phyloP scores from a whole-genome alignment of 2,113 vertebrate genomes.

The Centropristis striata region DNA sequence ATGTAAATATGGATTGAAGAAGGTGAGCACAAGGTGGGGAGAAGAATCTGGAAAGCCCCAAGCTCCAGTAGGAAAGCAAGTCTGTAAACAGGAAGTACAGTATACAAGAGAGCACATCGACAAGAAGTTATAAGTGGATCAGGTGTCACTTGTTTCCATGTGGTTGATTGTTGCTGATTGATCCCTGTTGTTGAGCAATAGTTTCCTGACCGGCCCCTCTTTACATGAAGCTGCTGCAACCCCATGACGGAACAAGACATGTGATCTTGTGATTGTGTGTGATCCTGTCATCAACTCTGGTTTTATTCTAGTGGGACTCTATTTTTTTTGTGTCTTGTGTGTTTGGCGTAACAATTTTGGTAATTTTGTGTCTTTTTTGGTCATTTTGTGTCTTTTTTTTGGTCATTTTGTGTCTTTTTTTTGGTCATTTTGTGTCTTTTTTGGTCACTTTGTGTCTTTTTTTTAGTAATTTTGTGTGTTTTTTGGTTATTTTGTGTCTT shows the following conservation, averaged over 20 bases:
- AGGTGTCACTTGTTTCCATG: conserved; percentile 47
- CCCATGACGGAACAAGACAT: not conserved
- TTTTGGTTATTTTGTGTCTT: too few relatives aligned
- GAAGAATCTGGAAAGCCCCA: conserved; percentile 16
- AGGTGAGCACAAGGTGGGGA: conserved; percentile 23
- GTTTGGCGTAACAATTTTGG: too few relatives aligned
- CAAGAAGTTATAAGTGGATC: conserved; percentile 48
- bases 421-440: too few relatives aligned
- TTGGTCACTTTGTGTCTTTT: too few relatives aligned
- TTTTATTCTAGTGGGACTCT: too few relatives aligned
- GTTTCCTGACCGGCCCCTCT: conserved; percentile 32
- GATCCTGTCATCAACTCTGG: too few relatives aligned
- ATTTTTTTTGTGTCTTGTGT: too few relatives aligned
- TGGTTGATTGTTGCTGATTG: conserved; percentile 9
- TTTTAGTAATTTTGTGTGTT: too few relatives aligned
- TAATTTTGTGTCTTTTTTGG: too few relatives aligned
- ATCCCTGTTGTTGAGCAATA: conserved; percentile 14
- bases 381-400: too few relatives aligned
- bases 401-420: too few relatives aligned
- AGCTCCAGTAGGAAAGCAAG: conserved; percentile 22
- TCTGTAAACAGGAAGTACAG: conserved; percentile 7
- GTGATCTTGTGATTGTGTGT: too few relatives aligned
- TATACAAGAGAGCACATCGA: conserved; percentile 9
- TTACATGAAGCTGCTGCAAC: conserved; percentile 42
- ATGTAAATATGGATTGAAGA: conserved; percentile 64